Base-by-base conservation (phyloP, 2,797 vertebrate genomes). In the Enteromius treurensis region DNA sequence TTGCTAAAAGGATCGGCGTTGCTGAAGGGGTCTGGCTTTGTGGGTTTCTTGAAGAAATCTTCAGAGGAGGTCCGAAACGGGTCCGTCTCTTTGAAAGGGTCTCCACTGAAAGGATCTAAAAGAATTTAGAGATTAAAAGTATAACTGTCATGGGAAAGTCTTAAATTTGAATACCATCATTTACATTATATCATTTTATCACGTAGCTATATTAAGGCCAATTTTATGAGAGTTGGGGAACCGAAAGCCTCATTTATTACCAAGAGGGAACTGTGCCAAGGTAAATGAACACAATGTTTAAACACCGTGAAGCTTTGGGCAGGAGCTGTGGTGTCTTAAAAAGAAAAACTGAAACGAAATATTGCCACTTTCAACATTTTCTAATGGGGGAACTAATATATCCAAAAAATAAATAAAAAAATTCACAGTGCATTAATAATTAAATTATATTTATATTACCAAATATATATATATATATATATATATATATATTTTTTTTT, bases 31-130 rank as follows among this genome's bases (percentile, higher is more conserved):
- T 98, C 98, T 0, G 92, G 91, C 92, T 97, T 98, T 58, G 93
- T 90, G 2, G 94, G 95, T 84, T 98, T 97, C 93, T 97, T 97
- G 86, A 98, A 98, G 92, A 98, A 98, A 90, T 98, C 97, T 19
- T 98, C 97, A 0, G 96, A 93, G 1, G 93, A 94, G 40, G 91
- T 88, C 86, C 94, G 94, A 87, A 96, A 96, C 0, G 95, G 94
- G 85, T 96, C 95, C 0, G 91, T 88, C 88, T 95, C 95, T 90
- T 95, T 95, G 82, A 96, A 96, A 0, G 95, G 95, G 58, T 97
- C 95, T 42, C 93, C 95, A 8, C 92, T 95, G 91, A 99, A 99
- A 0, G 97, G 97, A 93, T 96, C 95, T 96, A 89, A 1, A 21
- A 85, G 78, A 74, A 82, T 19, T 79, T 1, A 73, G 8, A 2